Evolutionary conservation across 2,888 invertebrate species (phyloP), one percentile per base, ranked within the genome.

Genomic region (Pristionchus exspectatus): DNA sequence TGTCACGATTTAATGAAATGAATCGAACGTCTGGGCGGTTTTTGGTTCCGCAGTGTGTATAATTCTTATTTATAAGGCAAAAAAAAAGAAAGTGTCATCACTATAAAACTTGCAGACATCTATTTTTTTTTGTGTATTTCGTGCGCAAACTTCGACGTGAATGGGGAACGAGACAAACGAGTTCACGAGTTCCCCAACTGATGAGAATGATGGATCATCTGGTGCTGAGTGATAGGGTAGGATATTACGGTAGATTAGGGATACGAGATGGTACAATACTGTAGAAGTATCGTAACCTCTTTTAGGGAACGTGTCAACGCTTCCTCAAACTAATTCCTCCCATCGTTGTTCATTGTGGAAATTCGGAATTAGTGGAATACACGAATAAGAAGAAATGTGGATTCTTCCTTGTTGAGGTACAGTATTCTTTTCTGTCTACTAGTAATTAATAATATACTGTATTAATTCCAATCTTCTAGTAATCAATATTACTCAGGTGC

Each of bases 321-420:
- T 85, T 85, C 59, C 84, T 85, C 84, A 85, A 85, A 59, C 21
- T 85, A 24, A 59, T 85, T 56, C 84, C 84, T 59, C 84, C 84
- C 9, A 30, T 50, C 18, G 84, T 85, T 14, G 84, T 85, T 27
- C 30, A 59, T 30, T 85, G 84, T 59, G 59, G 56, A 38, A 12
- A 27, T 10, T 30, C 50, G 10, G 59, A 59, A 33, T 59, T 56
- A 30, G 56, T 56, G 33, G 59, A 85, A 50, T 85, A 59, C 59
- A 56, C 59, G 21, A 85, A 33, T 33, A 59, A 85, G 84, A 56
- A 33, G 21, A 59, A 85, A 33, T 85, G 81, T 33, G 84, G 59
- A 85, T 85, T 85, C 59, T 85, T 59, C 38, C 84, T 85, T 21
- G 84, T 59, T 59, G 59, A 85, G 38, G 84, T 85, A 33, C 50